A percentile compares a stretch with the other conserved stretches of the same genome.
Conservation (phyloP, 2,113 vertebrate genomes). For the Cygnus buccinator region DNA sequence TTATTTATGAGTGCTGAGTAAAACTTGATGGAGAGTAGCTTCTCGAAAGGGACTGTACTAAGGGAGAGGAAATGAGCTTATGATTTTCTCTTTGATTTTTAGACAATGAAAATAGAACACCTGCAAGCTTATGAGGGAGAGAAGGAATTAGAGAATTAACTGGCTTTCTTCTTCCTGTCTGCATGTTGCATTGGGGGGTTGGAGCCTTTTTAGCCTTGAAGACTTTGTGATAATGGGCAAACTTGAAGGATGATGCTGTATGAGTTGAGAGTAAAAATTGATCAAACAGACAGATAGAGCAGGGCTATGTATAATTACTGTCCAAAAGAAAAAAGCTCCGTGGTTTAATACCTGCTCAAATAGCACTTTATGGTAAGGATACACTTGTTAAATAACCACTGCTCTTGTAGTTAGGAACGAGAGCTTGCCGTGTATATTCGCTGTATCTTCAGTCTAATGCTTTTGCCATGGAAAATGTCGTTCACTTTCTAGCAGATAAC, state of each 20-base stretch:
- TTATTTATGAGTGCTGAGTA: slow-evolving; percentile 54
- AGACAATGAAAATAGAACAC: slow-evolving; percentile 46
- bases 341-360: slow-evolving; percentile 37
- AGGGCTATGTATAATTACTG: slow-evolving; percentile 34
- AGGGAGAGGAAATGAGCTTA: slow-evolving; percentile 44
- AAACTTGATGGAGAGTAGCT: slow-evolving; percentile 6
- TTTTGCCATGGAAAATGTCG: neutral
- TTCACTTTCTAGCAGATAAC: neutral
- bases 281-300: slow-evolving; percentile 20
- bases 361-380: slow-evolving; percentile 28
- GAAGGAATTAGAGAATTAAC: neutral
- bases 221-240: slow-evolving; percentile 37
- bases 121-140: slow-evolving; percentile 7
- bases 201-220: slow-evolving; percentile 16
- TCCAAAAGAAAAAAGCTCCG: neutral
- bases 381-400: slow-evolving; percentile 36
- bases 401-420: neutral
- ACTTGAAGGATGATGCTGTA: slow-evolving; percentile 8
- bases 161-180: neutral
- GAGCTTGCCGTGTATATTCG: neutral
- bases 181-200: neutral
- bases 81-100: slow-evolving; percentile 48
- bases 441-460: neutral
- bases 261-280: slow-evolving; percentile 19
- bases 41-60: slow-evolving; percentile 36